phyloP scores from a whole-genome alignment of 2,797 vertebrate species.

The Melopsittacus undulatus region DNA sequence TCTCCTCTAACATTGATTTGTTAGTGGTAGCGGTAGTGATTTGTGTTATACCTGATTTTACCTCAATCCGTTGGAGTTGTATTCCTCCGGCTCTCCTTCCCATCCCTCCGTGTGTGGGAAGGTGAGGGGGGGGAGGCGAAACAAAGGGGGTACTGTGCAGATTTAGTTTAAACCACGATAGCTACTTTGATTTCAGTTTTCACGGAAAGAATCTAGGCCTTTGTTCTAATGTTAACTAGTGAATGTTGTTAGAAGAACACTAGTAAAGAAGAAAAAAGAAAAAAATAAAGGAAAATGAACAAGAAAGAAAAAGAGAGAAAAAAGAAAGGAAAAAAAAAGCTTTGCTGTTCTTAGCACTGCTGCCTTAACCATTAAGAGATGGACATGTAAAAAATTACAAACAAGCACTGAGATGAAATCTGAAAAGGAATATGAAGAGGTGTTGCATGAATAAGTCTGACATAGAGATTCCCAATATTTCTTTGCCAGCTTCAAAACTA shows the following conservation, averaged over 20 bases:
- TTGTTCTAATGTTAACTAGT: background rate
- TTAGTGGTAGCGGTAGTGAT: too few relatives aligned
- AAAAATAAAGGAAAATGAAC: background rate
- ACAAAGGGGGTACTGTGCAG: too few relatives aligned
- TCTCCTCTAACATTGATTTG: too few relatives aligned
- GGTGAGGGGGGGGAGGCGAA: too few relatives aligned
- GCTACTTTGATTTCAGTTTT: background rate
- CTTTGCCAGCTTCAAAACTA: background rate
- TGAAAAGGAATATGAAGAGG: background rate
- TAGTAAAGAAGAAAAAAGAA: background rate
- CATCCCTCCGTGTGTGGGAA: too few relatives aligned
- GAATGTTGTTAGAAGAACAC: background rate
- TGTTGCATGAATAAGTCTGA: background rate
- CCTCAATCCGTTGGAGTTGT: too few relatives aligned
- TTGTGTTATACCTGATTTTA: too few relatives aligned
- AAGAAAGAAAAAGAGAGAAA: rapidly evolving
- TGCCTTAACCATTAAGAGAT: background rate
- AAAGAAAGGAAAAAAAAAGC: too few relatives aligned
- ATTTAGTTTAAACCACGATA: too few relatives aligned
- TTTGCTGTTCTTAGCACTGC: background rate
- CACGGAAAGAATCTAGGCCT: background rate
- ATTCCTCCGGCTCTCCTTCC: too few relatives aligned
- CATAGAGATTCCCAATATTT: background rate
- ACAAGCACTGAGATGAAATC: background rate
- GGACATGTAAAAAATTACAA: background rate